phyloP scores from a whole-genome alignment of 2,797 vertebrate genomes.

The Brachyrhaphis roseni region DNA sequence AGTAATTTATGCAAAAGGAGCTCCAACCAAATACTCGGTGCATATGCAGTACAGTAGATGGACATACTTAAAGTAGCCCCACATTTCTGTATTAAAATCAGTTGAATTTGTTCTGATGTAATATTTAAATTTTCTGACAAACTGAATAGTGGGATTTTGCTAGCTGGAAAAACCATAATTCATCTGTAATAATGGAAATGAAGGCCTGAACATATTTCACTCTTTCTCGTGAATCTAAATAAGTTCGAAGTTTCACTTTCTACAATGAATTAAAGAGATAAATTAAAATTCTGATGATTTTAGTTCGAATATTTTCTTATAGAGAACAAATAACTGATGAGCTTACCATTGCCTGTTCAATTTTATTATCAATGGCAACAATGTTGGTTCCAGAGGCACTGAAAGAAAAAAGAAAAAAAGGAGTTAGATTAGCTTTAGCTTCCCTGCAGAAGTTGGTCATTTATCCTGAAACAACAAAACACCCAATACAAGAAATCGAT shows the following conservation, averaged over 20 bases:
- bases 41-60: not conserved
- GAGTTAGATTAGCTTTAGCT: not conserved
- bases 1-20: not conserved
- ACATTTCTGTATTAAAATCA: not conserved
- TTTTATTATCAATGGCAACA: conserved; percentile 99
- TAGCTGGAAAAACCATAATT: not conserved
- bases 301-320: not conserved
- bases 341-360: conserved; percentile 99
- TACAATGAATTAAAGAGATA: not conserved
- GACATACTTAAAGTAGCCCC: not conserved
- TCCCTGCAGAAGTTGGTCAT: not conserved
- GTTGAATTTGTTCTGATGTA: not conserved
- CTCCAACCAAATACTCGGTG: not conserved
- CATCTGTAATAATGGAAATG: not conserved
- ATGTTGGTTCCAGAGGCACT: conserved; percentile 97
- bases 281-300: not conserved
- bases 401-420: conserved; percentile 39
- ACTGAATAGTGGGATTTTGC: not conserved
- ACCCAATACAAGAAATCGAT: not conserved
- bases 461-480: not conserved
- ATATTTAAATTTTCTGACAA: not conserved
- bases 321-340: not conserved
- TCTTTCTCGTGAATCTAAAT: not conserved
- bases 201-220: not conserved
- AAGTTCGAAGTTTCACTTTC: not conserved